Conservation (phyloP, 2,113 vertebrate species). For the Crotalus horridus region DNA sequence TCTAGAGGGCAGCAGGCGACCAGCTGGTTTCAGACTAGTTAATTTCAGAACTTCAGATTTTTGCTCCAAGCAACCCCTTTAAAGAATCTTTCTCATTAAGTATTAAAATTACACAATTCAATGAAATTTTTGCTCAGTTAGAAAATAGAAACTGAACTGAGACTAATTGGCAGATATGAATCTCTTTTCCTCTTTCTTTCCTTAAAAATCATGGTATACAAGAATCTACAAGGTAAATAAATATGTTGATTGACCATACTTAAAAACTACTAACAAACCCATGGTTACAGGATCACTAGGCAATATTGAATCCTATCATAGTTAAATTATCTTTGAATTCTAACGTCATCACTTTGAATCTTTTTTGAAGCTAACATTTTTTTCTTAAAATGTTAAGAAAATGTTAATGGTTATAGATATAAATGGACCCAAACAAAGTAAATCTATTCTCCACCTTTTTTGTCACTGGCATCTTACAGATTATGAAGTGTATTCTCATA, state of each 20-base stretch:
- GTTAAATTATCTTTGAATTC: background rate
- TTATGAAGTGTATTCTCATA: background rate
- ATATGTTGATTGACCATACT: background rate
- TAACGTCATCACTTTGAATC: background rate
- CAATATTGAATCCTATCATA: background rate
- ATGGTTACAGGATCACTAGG: background rate
- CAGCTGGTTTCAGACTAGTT: slow-evolving; percentile 20
- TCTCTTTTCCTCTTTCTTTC: background rate
- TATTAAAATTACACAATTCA: slow-evolving; percentile 55
- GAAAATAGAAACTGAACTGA: slow-evolving; percentile 45
- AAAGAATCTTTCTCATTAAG: background rate
- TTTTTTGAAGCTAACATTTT: background rate
- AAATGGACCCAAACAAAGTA: background rate
- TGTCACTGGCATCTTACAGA: background rate
- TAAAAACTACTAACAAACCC: background rate
- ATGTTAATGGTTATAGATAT: no score
- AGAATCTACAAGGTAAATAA: background rate
- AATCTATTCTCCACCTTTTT: background rate
- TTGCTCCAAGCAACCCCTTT: slow-evolving; percentile 50
- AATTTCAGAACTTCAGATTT: slow-evolving; percentile 42
- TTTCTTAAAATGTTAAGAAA: background rate
- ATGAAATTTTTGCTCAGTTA: slow-evolving; percentile 41
- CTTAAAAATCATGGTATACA: slow-evolving; percentile 28
- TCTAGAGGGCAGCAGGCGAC: slow-evolving; percentile 67
- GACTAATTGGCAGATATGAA: slow-evolving; percentile 32